Percentiles rank a stretch among this genome's conserved stretches.
Evolutionary conservation across 2,113 vertebrate genomes (phyloP).

Genomic region (Carettochelys insculpta): DNA sequence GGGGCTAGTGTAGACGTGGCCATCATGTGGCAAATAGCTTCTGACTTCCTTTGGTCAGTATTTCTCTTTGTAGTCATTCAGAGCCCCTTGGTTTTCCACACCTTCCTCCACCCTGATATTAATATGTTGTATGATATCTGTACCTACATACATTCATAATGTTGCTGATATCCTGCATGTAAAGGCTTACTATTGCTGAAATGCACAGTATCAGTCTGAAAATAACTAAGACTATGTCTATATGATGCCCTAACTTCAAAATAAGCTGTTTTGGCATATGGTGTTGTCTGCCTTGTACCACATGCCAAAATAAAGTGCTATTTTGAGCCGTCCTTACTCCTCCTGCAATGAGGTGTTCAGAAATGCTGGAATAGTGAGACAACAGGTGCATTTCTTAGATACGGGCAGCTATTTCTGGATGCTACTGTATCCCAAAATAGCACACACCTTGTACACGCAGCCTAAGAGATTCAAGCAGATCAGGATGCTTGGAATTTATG

Average conservation of each 20-base stretch:
- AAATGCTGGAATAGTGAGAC: too few species aligned
- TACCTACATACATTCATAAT: not conserved
- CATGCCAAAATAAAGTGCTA: too few species aligned
- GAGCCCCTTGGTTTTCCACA: not conserved
- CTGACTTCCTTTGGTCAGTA: not conserved
- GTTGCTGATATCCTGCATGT: not conserved
- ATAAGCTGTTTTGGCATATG: too few species aligned
- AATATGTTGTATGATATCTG: not conserved
- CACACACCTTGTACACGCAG: too few species aligned
- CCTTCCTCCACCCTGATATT: not conserved
- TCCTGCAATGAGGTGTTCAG: too few species aligned
- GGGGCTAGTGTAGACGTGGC: too few species aligned
- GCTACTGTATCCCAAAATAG: too few species aligned
- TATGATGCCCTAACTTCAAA: too few species aligned
- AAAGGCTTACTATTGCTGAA: not conserved
- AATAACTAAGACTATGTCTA: not conserved
- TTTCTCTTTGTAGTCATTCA: not conserved
- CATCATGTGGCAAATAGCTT: not conserved
- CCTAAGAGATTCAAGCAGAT: not conserved
- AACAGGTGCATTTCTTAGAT: too few species aligned
- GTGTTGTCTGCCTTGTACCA: too few species aligned
- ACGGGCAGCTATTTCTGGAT: too few species aligned
- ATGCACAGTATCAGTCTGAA: not conserved
- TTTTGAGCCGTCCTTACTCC: too few species aligned
- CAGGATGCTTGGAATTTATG: not conserved